Conservation (phyloP, 1,140 invertebrate genomes). For the Drosophila albomicans region DNA sequence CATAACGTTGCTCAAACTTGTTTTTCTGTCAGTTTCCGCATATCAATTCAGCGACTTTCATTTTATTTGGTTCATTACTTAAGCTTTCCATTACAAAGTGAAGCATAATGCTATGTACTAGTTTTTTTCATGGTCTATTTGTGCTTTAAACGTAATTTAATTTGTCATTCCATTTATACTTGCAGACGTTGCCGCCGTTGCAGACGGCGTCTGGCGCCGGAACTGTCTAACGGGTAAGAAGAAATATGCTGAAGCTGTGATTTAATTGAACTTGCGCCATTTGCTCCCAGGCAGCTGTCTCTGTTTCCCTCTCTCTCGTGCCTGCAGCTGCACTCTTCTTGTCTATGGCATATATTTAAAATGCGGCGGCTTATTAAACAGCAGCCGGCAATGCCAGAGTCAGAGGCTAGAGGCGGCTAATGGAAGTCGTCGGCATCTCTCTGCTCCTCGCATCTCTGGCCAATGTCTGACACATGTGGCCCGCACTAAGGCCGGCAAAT, state of each 20-base stretch:
- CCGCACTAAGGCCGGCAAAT: slow-evolving; percentile 54
- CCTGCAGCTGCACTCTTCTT: slow-evolving; percentile 60
- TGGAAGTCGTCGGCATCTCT: slow-evolving; percentile 5
- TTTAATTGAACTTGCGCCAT: slow-evolving; percentile 78
- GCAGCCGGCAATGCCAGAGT: slow-evolving; percentile 11
- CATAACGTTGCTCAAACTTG: slow-evolving; percentile 1
- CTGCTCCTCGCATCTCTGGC: neutral
- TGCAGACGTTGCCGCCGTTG: slow-evolving; percentile 71
- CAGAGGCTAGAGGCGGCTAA: slow-evolving; percentile 20
- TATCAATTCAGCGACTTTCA: slow-evolving; percentile 48
- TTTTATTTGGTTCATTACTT: slow-evolving; percentile 42
- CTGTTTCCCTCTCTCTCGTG: neutral
- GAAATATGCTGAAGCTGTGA: slow-evolving; percentile 78
- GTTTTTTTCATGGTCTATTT: slow-evolving; percentile 38
- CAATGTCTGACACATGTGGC: slow-evolving; percentile 57
- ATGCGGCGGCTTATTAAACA: slow-evolving; percentile 72
- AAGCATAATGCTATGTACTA: slow-evolving; percentile 9
- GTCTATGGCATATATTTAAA: slow-evolving; percentile 66
- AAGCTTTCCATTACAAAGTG: slow-evolving; percentile 34
- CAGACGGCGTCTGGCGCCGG: slow-evolving; percentile 80
- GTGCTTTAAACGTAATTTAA: slow-evolving; percentile 82
- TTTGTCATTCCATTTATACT: slow-evolving; percentile 76
- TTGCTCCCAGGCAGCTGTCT: slow-evolving; percentile 1
- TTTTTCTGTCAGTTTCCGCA: slow-evolving; percentile 36
- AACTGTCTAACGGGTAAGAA: slow-evolving; percentile 82